Evolutionary conservation across 2,113 vertebrate genomes (phyloP), one percentile per base, ranked within the genome.

Genomic region (Todiramphus chloris): DNA sequence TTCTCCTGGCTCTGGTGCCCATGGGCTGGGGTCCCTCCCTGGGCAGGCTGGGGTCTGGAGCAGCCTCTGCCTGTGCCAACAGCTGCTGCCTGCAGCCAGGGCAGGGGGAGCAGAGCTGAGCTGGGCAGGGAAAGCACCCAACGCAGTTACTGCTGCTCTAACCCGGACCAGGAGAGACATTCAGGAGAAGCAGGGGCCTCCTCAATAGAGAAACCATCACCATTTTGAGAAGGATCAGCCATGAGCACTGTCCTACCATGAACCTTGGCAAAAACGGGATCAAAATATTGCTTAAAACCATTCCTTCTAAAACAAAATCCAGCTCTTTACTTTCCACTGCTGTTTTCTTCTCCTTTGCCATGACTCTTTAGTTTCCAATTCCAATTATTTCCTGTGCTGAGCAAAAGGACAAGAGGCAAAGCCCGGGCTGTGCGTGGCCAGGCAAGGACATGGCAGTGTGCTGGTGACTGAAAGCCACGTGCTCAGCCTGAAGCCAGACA

Each of bases 401-500:
- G 79, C 28, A 83, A 55, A 50, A 83, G 62, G 39, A 75, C 0
- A 2, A 51, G 51, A 41, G 7, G 18, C 24, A 28, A 41, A 72
- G 15, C 39, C 35, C 28, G 46, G 53, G 35, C 10, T 19, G 16
- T 1, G 16, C 7, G 10, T 0, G 0, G 10, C 15, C 64, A 46
- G 8, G 31, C 56, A 78, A 20, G 48, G 48, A 48, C 20, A 46
- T n/a, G 14, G 16, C 3, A 2, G 30, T 72, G 24, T 11, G 9
- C 39, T 7, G 2, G 21, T 31, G 64, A 28, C 41, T 23, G 56
- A 24, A 68, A 83, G 16, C 11, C 59, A 8, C 1, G 30, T 51
- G 53, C 74, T 86, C 30, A 43, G 31, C 11, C 35, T 12, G 31
- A 27, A 59, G 21, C 20, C 44, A 87, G 9, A 19, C 16, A 35